Conservation (phyloP, 92 coral and sea anemone genomes). For the Parazoanthus swiftii region DNA sequence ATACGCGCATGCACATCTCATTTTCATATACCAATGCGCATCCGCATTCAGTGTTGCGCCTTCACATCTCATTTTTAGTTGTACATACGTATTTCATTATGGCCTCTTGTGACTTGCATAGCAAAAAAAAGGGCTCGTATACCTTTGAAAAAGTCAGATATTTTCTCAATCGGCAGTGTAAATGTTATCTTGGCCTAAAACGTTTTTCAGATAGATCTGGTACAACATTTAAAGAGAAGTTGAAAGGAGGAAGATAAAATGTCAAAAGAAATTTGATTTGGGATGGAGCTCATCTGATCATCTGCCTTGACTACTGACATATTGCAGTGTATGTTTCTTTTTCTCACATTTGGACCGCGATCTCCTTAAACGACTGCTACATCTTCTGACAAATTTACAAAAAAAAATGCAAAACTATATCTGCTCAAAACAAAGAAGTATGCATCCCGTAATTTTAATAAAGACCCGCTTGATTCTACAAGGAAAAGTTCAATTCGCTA, state of each 20-base stretch:
- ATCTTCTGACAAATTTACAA: background rate
- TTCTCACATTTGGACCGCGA: background rate
- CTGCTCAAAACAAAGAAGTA: conserved; percentile 3
- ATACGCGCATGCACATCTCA: too few species aligned
- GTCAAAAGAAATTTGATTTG: too few species aligned
- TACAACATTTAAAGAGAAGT: conserved; percentile 1
- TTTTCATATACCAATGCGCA: conserved; percentile 1
- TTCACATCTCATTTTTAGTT: background rate
- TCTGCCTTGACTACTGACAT: conserved; percentile 9
- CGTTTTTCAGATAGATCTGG: conserved; percentile 8
- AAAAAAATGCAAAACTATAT: background rate
- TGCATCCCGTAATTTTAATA: background rate
- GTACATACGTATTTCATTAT: conserved; percentile 2
- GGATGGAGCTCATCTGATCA: conserved; percentile 13
- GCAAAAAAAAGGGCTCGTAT: conserved; percentile 10
- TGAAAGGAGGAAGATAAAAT: conserved; percentile 36
- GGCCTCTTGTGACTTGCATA: conserved; percentile 3
- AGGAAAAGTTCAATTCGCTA: background rate
- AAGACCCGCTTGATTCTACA: conserved; percentile 12
- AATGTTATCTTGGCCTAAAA: conserved; percentile 10
- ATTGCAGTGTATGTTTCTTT: conserved; percentile 7
- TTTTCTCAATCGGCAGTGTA: conserved; percentile 3
- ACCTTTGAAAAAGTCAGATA: background rate
- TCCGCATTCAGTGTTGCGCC: conserved; percentile 15
- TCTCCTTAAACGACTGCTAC: conserved; percentile 4